Base-by-base conservation (phyloP, 2,888 invertebrate genomes). In the Lasioglossum calceatum region DNA sequence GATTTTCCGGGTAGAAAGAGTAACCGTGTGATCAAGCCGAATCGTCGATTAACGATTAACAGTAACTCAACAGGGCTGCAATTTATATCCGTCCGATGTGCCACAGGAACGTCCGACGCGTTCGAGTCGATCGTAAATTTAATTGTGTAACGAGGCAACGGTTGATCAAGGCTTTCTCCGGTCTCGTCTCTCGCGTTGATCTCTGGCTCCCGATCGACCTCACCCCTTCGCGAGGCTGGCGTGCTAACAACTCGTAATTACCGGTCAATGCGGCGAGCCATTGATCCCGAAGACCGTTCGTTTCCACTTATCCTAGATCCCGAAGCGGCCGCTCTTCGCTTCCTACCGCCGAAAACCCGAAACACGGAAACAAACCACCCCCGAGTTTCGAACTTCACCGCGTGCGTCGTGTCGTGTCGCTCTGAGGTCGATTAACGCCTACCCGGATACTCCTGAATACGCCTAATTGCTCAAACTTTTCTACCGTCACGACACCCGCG, bases 111-210 rank as follows among this genome's bases (percentile, higher is more conserved):
- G 88, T 88, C 91, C 90, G 88, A 91, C 92, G 91, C 89, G 90
- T 90, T 91, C 92, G 90, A 90, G 86, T 91, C 91, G 91, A 86
- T 93, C 93, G 92, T 94, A 94, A 94, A 94, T 94, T 94, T 92
- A 93, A 93, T 93, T 92, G 92, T 91, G 89, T 91, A 93, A 93
- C 92, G 92, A 93, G 92, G 91, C 90, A 92, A 92, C 87, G 90
- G 78, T 89, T 90, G 91, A 92, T 91, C 85, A 85, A 77, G 85
- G 84, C 50, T 61, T 70, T 82, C 79, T 64, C 74, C 50, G 82
- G 67, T 54, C 76, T 58, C 76, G 44, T 82, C 76, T 47, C 72
- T 81, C 71, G 47, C 78, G 82, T 64, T 39, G 70, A 42, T 71
- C 71, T 71, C 71, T 42, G 42, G 71, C 23, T 71, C 79, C 19